These are phyloP conservation scores for Callipepla squamata DNA, from an alignment of 2,113 vertebrate species.

Conservation along the genomic window DNA sequence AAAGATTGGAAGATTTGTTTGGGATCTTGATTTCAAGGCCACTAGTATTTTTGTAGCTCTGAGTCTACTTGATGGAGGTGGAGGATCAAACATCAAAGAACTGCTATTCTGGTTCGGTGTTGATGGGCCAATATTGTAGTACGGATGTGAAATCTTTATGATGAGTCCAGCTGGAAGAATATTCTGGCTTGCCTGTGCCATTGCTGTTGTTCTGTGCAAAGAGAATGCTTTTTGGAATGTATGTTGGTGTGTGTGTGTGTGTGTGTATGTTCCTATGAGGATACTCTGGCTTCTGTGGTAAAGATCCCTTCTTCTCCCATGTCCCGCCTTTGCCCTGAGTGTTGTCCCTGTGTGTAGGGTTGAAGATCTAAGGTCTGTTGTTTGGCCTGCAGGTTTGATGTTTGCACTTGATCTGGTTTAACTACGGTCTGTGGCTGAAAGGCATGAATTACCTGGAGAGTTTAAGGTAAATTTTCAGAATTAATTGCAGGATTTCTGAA, in stretches of 20 bases:
- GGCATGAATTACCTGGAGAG: neutral
- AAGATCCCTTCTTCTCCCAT: neutral
- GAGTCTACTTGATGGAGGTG: rapidly evolving
- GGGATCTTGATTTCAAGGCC: neutral
- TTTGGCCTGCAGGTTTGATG: neutral
- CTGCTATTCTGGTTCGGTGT: neutral
- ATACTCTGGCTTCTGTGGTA: neutral
- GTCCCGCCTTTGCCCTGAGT: neutral
- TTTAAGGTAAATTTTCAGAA: neutral
- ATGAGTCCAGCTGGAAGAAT: neutral
- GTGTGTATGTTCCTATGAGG: neutral
- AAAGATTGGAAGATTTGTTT: neutral
- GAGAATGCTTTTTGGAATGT: neutral
- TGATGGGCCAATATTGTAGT: neutral
- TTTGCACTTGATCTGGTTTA: neutral
- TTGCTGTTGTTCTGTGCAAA: neutral
- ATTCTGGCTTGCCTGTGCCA: neutral
- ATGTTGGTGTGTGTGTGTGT: too few species aligned
- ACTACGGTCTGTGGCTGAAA: neutral
- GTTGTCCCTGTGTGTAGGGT: neutral
- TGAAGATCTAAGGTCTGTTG: neutral
- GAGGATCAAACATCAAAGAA: neutral
- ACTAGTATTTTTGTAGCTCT: neutral
- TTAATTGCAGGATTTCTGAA: neutral
- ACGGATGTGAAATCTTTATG: neutral